A percentile compares a stretch with the other conserved stretches of the same genome.
phyloP scores from a whole-genome alignment of 2,888 invertebrate genomes.

The Hydroisotoma schaefferi region DNA sequence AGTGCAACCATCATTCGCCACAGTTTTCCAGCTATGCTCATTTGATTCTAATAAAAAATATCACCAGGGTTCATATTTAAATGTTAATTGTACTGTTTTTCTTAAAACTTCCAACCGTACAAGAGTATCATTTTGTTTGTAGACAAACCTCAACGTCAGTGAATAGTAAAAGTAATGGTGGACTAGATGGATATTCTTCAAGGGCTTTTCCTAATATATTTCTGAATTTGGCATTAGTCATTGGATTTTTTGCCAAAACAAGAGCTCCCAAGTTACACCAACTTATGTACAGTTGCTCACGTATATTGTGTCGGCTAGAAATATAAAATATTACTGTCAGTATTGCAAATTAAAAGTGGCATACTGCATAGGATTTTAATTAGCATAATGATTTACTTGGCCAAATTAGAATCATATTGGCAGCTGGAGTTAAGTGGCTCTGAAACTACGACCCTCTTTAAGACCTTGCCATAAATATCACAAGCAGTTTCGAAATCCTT shows the following conservation, averaged over 20 bases:
- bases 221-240: slow-evolving; percentile 42
- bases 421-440: slow-evolving; percentile 26
- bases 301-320: slow-evolving; percentile 31
- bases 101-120: neutral
- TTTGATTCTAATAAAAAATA: slow-evolving; percentile 37
- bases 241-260: slow-evolving; percentile 33
- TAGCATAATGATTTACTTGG: slow-evolving; percentile 29
- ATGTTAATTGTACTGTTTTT: neutral
- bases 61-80: neutral
- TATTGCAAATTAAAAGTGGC: slow-evolving; percentile 1
- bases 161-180: slow-evolving; percentile 41
- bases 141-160: slow-evolving; percentile 43
- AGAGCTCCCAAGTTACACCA: slow-evolving; percentile 45
- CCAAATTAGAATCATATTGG: slow-evolving; percentile 30
- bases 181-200: slow-evolving; percentile 45
- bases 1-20: slow-evolving; percentile 44
- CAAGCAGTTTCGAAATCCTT: slow-evolving; percentile 36
- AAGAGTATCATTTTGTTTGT: neutral
- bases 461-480: slow-evolving; percentile 26
- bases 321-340: neutral
- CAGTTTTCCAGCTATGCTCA: slow-evolving; percentile 44
- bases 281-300: slow-evolving; percentile 43
- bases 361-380: neutral
- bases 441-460: slow-evolving; percentile 17
- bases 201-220: slow-evolving; percentile 35